A percentile compares a stretch with the other conserved stretches of the same genome.
These are phyloP conservation scores for Triplophysa rosa DNA, from an alignment of 2,113 vertebrate species.

Conservation along the genomic window DNA sequence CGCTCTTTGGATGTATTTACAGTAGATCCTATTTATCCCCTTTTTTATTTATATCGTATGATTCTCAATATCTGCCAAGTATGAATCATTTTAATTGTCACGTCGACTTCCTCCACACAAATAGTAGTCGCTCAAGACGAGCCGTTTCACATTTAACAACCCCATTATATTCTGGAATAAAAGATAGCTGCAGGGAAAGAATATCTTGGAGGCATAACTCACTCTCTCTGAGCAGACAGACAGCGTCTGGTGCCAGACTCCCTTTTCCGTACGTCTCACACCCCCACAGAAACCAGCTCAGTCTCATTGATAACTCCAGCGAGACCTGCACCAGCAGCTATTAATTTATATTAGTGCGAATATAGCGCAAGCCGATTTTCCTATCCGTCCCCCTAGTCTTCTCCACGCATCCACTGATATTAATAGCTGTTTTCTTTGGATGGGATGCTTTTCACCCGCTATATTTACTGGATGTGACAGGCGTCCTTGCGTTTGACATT, in stretches of 20 bases:
- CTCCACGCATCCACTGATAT: slow-evolving; percentile 40
- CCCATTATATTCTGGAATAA: slow-evolving; percentile 32
- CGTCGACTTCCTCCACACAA: slow-evolving; percentile 22
- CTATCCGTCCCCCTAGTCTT: slow-evolving; percentile 22
- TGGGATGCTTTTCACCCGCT: slow-evolving; percentile 33
- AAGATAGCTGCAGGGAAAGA: slow-evolving; percentile 31
- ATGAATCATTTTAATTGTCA: slow-evolving; percentile 43
- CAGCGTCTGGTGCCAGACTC: slow-evolving; percentile 35
- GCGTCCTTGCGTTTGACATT: slow-evolving; percentile 45
- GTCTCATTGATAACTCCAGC: slow-evolving; percentile 32
- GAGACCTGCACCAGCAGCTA: slow-evolving; percentile 39
- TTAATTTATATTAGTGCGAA: slow-evolving; percentile 48
- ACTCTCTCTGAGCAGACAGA: slow-evolving; percentile 42
- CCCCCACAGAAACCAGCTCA: slow-evolving; percentile 13
- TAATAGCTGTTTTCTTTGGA: slow-evolving; percentile 47
- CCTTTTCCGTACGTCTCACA: slow-evolving; percentile 8
- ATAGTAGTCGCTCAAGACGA: slow-evolving; percentile 17
- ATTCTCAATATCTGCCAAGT: slow-evolving; percentile 9
- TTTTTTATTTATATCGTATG: slow-evolving; percentile 19
- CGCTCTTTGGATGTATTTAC: slow-evolving; percentile 6
- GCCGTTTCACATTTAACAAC: slow-evolving; percentile 33
- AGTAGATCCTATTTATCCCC: background rate
- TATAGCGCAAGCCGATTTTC: slow-evolving; percentile 32
- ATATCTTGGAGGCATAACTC: slow-evolving; percentile 38
- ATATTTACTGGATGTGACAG: slow-evolving; percentile 42